These are phyloP conservation scores for Butorides virescens DNA, from an alignment of 2,113 vertebrate species.

Conservation along the genomic window DNA sequence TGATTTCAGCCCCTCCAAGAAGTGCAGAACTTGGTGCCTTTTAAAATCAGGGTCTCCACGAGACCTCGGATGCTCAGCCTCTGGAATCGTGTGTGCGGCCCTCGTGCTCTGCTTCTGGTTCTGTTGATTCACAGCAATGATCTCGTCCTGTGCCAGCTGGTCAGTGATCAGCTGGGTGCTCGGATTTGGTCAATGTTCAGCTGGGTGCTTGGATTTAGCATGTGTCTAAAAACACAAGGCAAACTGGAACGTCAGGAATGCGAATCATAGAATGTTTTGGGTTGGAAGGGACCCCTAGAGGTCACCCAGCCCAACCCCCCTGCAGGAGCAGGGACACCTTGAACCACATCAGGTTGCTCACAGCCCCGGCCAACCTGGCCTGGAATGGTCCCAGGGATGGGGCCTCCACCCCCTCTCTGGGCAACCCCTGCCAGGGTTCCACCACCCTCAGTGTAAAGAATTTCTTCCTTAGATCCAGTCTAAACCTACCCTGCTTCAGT, in stretches of 20 bases:
- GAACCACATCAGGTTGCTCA: no score
- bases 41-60: background rate
- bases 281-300: no score
- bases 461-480: no score
- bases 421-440: no score
- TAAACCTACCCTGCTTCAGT: no score
- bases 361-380: no score
- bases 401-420: no score
- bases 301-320: no score
- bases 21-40: background rate
- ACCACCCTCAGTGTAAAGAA: no score
- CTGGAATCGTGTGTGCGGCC: fast-evolving
- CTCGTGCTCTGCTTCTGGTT: background rate
- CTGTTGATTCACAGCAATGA: background rate
- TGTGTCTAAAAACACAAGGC: background rate
- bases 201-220: background rate
- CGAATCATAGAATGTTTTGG: no score
- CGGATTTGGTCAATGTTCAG: background rate
- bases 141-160: fast-evolving
- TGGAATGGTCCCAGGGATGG: no score
- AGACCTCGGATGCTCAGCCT: background rate
- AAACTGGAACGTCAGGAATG: background rate
- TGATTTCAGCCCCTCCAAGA: background rate
- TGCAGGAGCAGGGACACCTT: no score
- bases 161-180: background rate